phyloP scores from a whole-genome alignment of 2,113 vertebrate species.

The Corythornis cristatus region DNA sequence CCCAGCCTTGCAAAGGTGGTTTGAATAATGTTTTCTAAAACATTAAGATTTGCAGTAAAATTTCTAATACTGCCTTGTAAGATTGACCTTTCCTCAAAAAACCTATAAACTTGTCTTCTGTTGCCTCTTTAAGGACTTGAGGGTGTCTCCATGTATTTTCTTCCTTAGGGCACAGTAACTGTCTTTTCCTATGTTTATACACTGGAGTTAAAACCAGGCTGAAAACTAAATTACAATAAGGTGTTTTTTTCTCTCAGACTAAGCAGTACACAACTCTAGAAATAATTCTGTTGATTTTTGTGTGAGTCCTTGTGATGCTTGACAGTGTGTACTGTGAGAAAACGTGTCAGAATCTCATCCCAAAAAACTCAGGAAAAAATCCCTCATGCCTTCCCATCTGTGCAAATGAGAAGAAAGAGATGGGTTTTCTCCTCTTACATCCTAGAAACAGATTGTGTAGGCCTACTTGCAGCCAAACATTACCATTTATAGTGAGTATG shows the following conservation, averaged over 20 bases:
- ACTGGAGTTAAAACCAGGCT: not conserved
- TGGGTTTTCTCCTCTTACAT: not conserved
- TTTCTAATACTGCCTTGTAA: not conserved
- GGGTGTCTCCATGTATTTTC: not conserved
- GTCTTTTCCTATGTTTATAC: not conserved
- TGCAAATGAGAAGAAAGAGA: not conserved
- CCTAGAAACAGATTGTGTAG: slow-evolving; percentile 8
- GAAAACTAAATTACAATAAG: not conserved
- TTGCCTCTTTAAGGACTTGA: not conserved
- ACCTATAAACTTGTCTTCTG: not conserved
- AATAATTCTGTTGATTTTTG: slow-evolving; percentile 28
- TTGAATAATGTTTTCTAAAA: not conserved
- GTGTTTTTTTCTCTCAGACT: not conserved
- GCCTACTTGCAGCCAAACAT: slow-evolving; percentile 16
- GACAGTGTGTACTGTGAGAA: not conserved
- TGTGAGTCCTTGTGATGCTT: slow-evolving; percentile 29
- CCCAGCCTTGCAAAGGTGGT: not conserved
- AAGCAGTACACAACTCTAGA: slow-evolving; percentile 1
- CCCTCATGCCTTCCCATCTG: slow-evolving; percentile 2
- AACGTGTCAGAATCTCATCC: not conserved
- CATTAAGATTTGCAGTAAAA: not conserved
- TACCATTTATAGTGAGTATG: not conserved
- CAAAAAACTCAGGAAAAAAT: not conserved
- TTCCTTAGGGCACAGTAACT: not conserved
- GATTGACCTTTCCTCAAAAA: not conserved